Conservation (phyloP, 2,113 vertebrate species). For the Mungos mungo region DNA sequence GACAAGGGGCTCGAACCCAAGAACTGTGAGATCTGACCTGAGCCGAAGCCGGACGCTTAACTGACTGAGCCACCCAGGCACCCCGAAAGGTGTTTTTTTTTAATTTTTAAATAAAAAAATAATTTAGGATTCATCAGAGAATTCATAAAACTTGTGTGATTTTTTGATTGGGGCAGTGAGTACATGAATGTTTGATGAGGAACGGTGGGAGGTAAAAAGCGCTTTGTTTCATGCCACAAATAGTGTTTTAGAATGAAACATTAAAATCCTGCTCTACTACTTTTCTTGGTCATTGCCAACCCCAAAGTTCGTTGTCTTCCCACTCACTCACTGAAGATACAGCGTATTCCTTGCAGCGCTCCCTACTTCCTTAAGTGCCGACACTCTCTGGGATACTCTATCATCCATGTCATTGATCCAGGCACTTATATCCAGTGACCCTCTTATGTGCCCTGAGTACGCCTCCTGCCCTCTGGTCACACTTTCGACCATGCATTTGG, state of each 20-base stretch:
- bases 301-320: not conserved
- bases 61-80: too few species aligned
- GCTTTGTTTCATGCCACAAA: not conserved
- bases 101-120: not conserved
- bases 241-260: not conserved
- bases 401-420: not conserved
- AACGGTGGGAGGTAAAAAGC: not conserved
- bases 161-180: not conserved
- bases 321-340: not conserved
- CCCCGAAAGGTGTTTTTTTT: too few species aligned
- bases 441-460: not conserved
- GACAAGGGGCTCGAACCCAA: too few species aligned
- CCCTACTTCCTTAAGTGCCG: not conserved
- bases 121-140: not conserved
- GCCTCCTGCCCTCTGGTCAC: not conserved
- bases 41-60: too few species aligned
- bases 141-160: not conserved
- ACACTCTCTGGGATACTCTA: not conserved
- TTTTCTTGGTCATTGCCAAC: not conserved
- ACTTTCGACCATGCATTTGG: not conserved
- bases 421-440: not conserved
- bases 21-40: too few species aligned
- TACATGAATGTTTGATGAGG: not conserved
- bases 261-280: not conserved
- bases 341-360: not conserved